phyloP scores from a whole-genome alignment of 2,113 vertebrate species.

The Pygoscelis antarcticus region DNA sequence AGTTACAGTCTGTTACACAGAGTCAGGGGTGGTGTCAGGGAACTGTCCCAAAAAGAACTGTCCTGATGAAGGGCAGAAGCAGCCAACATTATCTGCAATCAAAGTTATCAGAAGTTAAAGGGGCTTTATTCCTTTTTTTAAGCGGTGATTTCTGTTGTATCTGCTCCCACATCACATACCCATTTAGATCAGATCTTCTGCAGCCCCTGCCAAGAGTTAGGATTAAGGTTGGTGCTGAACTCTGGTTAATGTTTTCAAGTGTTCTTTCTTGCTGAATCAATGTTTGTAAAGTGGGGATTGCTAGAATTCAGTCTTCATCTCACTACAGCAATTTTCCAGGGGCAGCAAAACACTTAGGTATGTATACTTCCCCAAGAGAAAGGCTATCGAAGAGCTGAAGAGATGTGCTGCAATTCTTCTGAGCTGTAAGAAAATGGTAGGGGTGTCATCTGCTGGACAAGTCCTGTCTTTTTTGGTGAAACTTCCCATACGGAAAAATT shows the following conservation, averaged over 20 bases:
- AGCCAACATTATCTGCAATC: neutral
- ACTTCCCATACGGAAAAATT: neutral
- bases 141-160: neutral
- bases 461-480: neutral
- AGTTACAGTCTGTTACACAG: neutral
- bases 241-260: neutral
- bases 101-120: neutral
- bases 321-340: neutral
- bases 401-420: neutral
- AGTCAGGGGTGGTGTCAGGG: neutral
- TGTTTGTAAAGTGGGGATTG: neutral
- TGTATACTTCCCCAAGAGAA: neutral
- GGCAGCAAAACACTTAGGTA: neutral
- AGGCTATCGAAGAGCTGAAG: neutral
- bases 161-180: neutral
- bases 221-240: neutral
- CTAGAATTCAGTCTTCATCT: neutral
- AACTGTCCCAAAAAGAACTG: neutral
- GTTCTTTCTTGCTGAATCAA: neutral
- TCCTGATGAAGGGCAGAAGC: neutral
- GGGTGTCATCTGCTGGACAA: neutral
- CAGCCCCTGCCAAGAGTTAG: neutral
- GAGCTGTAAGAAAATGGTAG: neutral
- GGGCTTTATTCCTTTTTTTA: neutral
- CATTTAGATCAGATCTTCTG: neutral